These are phyloP conservation scores for Rhopalosiphum padi DNA, from an alignment of 1,140 invertebrate genomes.

Conservation along the genomic window DNA sequence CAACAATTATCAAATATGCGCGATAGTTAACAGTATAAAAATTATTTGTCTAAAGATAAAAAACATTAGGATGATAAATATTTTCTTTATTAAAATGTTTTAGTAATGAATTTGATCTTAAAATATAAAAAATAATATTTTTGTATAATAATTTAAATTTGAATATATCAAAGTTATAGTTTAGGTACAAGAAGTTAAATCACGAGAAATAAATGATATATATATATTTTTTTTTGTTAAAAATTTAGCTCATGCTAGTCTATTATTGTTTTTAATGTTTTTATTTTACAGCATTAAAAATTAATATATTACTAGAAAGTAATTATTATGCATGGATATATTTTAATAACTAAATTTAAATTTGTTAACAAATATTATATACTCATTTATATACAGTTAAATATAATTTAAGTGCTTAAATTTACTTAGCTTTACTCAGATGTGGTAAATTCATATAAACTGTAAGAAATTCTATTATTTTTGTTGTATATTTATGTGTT, in stretches of 20 bases:
- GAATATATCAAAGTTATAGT: no score
- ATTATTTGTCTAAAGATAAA: not conserved
- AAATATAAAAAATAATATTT: no score
- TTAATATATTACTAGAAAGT: not conserved
- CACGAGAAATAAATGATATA: no score
- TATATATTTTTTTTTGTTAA: no score
- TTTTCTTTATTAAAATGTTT: no score
- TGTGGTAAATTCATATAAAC: not conserved
- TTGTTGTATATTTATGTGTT: not conserved
- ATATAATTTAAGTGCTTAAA: not conserved
- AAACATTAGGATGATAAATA: no score
- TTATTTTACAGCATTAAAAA: not conserved
- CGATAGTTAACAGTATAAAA: not conserved
- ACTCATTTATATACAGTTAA: not conserved
- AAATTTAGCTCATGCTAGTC: no score
- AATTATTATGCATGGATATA: not conserved
- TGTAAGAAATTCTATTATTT: not conserved
- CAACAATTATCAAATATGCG: not conserved
- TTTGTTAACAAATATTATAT: not conserved
- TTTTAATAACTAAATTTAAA: not conserved
- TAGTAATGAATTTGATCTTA: no score
- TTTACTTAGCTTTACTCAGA: not conserved
- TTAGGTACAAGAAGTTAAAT: no score
- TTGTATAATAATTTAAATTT: no score
- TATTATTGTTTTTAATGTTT: not conserved